Percentiles rank a stretch among this genome's conserved stretches.
These are phyloP conservation scores for Heliocidaris tuberculata DNA, from an alignment of 35 echinoderm and acorn worm genomes.

Conservation along the genomic window DNA sequence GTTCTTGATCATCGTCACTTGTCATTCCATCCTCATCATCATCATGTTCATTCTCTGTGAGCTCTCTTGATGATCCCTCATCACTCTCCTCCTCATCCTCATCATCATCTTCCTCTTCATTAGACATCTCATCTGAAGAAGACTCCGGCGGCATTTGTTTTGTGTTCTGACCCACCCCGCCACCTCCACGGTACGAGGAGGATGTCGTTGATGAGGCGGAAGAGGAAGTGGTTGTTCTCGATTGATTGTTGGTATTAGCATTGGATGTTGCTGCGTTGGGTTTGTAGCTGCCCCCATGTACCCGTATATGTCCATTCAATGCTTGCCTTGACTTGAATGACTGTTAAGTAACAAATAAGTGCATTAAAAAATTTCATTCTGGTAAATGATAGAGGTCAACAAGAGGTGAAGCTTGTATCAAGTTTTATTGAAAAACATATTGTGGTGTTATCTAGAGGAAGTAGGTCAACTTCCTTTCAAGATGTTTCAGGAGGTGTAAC, in stretches of 20 bases:
- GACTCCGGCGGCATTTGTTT: slow-evolving; percentile 33
- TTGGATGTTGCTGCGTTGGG: slow-evolving; percentile 9
- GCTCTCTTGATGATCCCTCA: slow-evolving; percentile 28
- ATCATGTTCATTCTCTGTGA: slow-evolving; percentile 7
- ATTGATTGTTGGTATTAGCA: not conserved
- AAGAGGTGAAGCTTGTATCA: not conserved
- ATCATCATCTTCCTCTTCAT: slow-evolving; percentile 42
- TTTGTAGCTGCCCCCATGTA: slow-evolving; percentile 91
- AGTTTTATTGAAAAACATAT: not conserved
- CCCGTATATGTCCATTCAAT: slow-evolving; percentile 94
- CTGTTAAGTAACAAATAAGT: slow-evolving; percentile 39
- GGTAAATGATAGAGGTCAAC: not conserved
- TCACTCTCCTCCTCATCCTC: slow-evolving; percentile 37
- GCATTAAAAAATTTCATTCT: not conserved
- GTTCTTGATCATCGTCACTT: slow-evolving; percentile 14
- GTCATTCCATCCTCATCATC: not conserved
- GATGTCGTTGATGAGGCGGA: slow-evolving; percentile 21
- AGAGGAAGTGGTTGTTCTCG: not conserved
- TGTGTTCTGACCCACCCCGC: slow-evolving; percentile 19
- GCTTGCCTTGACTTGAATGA: slow-evolving; percentile 95
- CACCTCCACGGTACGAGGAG: slow-evolving; percentile 34
- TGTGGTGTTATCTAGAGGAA: not conserved
- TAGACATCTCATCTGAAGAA: slow-evolving; percentile 54
- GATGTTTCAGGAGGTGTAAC: not conserved
- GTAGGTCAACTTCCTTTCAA: not conserved